These are phyloP conservation scores for Sander vitreus DNA, from an alignment of 2,113 vertebrate species.

Conservation along the genomic window DNA sequence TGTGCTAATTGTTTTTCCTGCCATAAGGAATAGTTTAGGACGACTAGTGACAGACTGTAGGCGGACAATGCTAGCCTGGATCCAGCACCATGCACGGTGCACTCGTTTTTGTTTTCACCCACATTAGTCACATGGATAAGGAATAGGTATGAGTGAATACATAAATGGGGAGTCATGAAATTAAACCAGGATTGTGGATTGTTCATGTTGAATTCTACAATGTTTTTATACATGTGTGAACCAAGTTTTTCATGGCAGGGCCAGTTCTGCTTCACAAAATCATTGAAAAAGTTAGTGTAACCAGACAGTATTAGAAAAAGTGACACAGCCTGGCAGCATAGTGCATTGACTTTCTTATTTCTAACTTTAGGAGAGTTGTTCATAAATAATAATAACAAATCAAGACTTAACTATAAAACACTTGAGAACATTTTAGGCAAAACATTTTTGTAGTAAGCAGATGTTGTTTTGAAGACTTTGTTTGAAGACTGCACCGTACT, in stretches of 20 bases:
- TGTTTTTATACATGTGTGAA: slow-evolving; percentile 32
- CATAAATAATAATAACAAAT: slow-evolving; percentile 34
- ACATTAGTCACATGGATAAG: slow-evolving; percentile 63
- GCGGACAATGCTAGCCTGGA: slow-evolving; percentile 66
- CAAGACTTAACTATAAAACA: slow-evolving; percentile 40
- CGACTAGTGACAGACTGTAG: slow-evolving; percentile 72
- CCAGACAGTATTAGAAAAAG: slow-evolving; percentile 4
- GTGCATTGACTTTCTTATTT: slow-evolving; percentile 31
- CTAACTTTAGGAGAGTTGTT: slow-evolving; percentile 39
- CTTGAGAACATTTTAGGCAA: not conserved
- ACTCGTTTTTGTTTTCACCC: slow-evolving; percentile 64
- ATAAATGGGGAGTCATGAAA: slow-evolving; percentile 45
- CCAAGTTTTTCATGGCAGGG: slow-evolving; percentile 40
- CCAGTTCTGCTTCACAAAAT: slow-evolving; percentile 21
- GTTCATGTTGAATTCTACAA: slow-evolving; percentile 6
- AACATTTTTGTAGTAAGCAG: slow-evolving; percentile 41
- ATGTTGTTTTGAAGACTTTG: slow-evolving; percentile 59
- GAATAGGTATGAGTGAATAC: slow-evolving; percentile 45
- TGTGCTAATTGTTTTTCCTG: slow-evolving; percentile 66
- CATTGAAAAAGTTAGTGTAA: slow-evolving; percentile 2
- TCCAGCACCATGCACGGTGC: slow-evolving; percentile 38
- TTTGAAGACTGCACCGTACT: slow-evolving; percentile 43
- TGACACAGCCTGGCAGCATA: slow-evolving; percentile 17
- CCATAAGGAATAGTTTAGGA: slow-evolving; percentile 60
- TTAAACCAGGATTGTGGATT: slow-evolving; percentile 20